phyloP scores from a whole-genome alignment of 2,797 vertebrate species.

The Garrulus glandarius region DNA sequence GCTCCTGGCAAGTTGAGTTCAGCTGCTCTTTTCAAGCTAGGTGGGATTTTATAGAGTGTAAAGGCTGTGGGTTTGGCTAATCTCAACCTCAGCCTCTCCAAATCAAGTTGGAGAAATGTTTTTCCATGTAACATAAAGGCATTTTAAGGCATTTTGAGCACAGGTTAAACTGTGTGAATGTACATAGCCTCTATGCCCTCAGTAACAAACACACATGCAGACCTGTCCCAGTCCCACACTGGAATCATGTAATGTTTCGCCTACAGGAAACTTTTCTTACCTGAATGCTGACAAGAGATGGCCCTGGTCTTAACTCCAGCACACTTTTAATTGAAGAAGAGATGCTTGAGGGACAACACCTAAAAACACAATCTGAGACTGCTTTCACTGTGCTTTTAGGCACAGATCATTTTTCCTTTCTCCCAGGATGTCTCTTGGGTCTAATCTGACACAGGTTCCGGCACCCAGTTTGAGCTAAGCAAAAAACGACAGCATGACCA shows the following conservation, averaged over 20 bases:
- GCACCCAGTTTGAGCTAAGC: neutral
- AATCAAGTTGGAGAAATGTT: neutral
- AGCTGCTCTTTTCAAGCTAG: neutral
- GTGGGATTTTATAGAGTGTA: neutral
- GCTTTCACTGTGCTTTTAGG: neutral
- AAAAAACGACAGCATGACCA: fast-evolving
- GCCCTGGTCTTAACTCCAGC: neutral
- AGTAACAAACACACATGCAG: neutral
- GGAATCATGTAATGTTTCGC: fast-evolving
- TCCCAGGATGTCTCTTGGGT: neutral
- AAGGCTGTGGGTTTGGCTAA: neutral
- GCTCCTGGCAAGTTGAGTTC: fast-evolving
- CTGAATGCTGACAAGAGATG: neutral
- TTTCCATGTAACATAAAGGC: neutral
- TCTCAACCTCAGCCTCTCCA: neutral
- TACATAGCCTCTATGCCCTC: neutral
- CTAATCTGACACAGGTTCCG: neutral
- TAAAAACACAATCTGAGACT: neutral
- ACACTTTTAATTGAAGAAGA: neutral
- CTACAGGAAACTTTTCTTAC: neutral
- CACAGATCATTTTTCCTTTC: neutral
- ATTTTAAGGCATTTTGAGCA: neutral
- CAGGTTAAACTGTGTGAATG: neutral
- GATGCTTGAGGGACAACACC: neutral
- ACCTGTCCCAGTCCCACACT: neutral